Base-by-base conservation (phyloP, 1,140 invertebrate genomes). In the Drosophila truncata region DNA sequence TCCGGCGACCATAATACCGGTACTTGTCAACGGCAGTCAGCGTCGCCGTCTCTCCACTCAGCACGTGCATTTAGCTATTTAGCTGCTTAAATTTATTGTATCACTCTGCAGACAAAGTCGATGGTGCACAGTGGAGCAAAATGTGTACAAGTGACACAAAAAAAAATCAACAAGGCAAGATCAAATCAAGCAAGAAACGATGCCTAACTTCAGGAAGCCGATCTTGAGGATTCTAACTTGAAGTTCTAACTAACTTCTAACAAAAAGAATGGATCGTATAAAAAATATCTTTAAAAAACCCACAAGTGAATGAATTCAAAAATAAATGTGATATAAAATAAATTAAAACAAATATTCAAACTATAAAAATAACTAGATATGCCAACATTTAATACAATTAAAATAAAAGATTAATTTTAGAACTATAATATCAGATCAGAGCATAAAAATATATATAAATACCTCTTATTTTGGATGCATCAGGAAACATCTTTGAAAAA, bases 31-130 rank as follows among this genome's bases (percentile, higher is more conserved):
- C 84, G 55, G 54, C 65, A 37, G 58, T 47, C 23, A 10, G 37
- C 35, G 61, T 73, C 74, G 33, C 54, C 61, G 35, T 73, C 75
- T 35, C 59, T 37, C 35, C 31, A 57, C 41, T 57, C 83, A 86
- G 76, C 83, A 86, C 83, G 83, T 86, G 83, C 84, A 86, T 77
- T 88, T 69, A 61, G 71, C 66, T 79, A 86, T 77, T 86, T 69
- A 61, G 71, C 66, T 83, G 75, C 50, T 82, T 79, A 85, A 85
- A 75, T 87, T 78, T 85, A 85, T 87, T 87, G 79, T 78, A 67
- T 72, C 79, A 71, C 52, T 57, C 44, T 13, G 47, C 46, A 49
- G 75, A 59, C 20, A 27, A 31, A 16, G 50, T 23, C 47, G 18
- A 44, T 52, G 63, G 25, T 23, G 66, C 65, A 88, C 76, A 88